Percentiles rank a stretch among this genome's conserved stretches.
phyloP scores from a whole-genome alignment of 2,797 vertebrate species.

The Rhinella marina region DNA sequence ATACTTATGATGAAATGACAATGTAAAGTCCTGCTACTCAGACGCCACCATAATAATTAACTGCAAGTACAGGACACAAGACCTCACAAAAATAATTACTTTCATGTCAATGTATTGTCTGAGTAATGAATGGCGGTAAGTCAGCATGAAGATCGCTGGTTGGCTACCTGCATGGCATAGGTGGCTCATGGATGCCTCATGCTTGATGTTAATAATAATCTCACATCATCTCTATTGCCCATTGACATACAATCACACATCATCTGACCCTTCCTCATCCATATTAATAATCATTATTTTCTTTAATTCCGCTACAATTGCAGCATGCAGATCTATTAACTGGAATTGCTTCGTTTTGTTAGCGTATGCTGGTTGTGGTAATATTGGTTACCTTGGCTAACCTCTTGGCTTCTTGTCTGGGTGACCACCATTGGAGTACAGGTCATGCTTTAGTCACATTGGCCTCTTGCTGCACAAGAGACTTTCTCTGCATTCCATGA shows the following conservation, averaged over 20 bases:
- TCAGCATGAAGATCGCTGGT: neutral
- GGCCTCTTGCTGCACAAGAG: no score
- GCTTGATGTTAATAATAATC: neutral
- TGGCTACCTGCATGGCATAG: neutral
- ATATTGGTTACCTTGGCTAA: neutral
- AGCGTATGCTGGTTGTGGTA: neutral
- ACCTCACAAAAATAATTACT: neutral
- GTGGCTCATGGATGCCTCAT: neutral
- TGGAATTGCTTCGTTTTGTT: neutral
- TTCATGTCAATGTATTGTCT: conserved; percentile 1
- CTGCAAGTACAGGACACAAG: neutral
- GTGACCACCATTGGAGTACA: no score
- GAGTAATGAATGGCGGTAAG: conserved; percentile 1
- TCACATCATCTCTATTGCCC: neutral
- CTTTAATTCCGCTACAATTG: neutral
- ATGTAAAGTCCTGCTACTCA: neutral
- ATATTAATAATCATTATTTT: no score
- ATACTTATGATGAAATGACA: conserved; percentile 20
- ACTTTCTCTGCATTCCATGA: no score
- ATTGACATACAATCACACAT: neutral
- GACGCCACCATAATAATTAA: neutral
- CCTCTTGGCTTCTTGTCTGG: no score
- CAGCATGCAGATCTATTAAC: no score
- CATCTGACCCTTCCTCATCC: neutral
- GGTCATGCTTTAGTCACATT: no score